These are phyloP conservation scores for Macroglossus sobrinus DNA, from an alignment of 2,113 vertebrate species.

Conservation along the genomic window DNA sequence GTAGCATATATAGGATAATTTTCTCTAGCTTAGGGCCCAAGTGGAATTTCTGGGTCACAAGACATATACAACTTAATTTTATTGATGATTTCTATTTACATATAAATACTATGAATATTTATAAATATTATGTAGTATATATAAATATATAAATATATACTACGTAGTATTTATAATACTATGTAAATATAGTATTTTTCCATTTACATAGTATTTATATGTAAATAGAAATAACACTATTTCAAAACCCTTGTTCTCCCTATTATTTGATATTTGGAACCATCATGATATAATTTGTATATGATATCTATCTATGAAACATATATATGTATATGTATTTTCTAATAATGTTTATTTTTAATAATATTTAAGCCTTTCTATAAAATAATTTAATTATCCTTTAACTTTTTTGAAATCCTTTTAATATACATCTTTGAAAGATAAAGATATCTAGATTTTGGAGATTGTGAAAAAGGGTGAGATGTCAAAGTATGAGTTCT, in stretches of 20 bases:
- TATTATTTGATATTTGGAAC: neutral
- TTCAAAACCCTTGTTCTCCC: neutral
- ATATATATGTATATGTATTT: neutral
- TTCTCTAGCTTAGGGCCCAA: neutral
- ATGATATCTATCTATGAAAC: neutral
- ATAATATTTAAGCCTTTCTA: neutral
- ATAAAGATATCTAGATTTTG: neutral
- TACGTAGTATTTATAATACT: too few species aligned
- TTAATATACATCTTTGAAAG: neutral
- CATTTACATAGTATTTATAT: too few species aligned
- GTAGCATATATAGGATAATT: neutral
- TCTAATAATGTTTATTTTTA: neutral
- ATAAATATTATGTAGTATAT: too few species aligned
- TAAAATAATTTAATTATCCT: neutral
- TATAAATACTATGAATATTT: too few species aligned
- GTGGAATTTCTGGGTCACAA: neutral
- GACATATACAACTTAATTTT: neutral
- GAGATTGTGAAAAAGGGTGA: neutral
- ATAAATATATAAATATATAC: too few species aligned
- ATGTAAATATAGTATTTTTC: too few species aligned
- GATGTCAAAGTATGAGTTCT: neutral
- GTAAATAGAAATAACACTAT: neutral
- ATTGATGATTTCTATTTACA: neutral
- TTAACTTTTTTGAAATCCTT: neutral
- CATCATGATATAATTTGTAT: neutral